A percentile compares a stretch with the other conserved stretches of the same genome.
These are phyloP conservation scores for Thaumetopoea pityocampa DNA, from an alignment of 1,140 invertebrate genomes.

Conservation along the genomic window DNA sequence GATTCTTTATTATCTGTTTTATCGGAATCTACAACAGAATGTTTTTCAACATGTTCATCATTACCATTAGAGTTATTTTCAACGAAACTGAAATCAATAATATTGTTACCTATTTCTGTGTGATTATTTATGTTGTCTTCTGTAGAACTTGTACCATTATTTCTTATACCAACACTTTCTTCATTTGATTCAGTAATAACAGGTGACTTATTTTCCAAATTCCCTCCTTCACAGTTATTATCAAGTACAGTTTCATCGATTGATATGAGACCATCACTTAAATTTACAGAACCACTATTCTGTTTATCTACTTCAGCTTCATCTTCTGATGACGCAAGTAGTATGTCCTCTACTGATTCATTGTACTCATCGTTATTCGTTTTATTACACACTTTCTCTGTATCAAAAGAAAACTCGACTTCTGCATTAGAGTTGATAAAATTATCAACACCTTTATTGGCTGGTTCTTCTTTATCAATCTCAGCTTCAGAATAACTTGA, in stretches of 20 bases:
- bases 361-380: constrained; percentile 29
- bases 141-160: not conserved
- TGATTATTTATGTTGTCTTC: no score
- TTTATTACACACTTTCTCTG: constrained; percentile 7
- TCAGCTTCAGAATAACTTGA: constrained; percentile 62
- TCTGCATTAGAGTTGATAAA: constrained; percentile 9
- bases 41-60: not conserved
- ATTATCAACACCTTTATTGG: constrained; percentile 4
- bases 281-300: constrained; percentile 19
- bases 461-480: constrained; percentile 3
- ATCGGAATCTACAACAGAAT: not conserved
- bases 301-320: constrained; percentile 11
- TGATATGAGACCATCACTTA: constrained; percentile 30
- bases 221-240: no score
- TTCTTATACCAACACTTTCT: not conserved
- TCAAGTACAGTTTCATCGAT: constrained; percentile 26
- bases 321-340: constrained; percentile 48
- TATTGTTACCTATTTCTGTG: not conserved
- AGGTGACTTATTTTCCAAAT: not conserved
- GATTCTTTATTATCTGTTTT: not conserved
- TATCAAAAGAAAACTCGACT: constrained; percentile 8
- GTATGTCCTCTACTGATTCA: constrained; percentile 38
- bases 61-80: not conserved
- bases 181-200: not conserved
- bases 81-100: not conserved